Evolutionary conservation across 2,797 vertebrate species (phyloP), one percentile per base, ranked within the genome.

Genomic region (Enteromius unitaeniatus): DNA sequence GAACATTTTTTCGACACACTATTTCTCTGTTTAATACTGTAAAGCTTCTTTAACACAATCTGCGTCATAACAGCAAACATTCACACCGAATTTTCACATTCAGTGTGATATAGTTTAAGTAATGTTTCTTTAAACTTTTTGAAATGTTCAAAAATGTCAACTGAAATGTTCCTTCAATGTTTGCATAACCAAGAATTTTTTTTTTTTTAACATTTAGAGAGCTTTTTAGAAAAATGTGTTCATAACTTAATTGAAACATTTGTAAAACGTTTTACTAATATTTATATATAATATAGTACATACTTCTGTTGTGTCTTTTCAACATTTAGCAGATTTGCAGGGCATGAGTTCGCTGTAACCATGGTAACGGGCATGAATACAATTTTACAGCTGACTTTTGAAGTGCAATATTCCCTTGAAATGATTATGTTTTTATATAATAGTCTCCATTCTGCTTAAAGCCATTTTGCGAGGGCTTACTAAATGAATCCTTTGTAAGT

Each of bases 401-500:
- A 26, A 79, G n/a, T 7, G 21, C 58, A 62, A 28, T 15, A 69
- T 42, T 69, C 5, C 37, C 37, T 69, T 23, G 17, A 11, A 28
- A 28, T 49, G 69, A 76, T 58, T 40, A 14, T 28, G 3, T 17
- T 42, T 45, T 77, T 1, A 62, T 11, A 62, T 62, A 78, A 78
- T 64, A 7, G 3, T 58, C 15, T 31, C 34, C 14, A 26, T 72
- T 72, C 23, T 21, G 53, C 53, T 92, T 91, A 91, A 84, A 64
- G 86, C 88, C 88, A 88, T 93, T 92, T 93, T 89, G 88, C 89
- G 90, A 91, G 81, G 88, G 64, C 23, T 31, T 77, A 26, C 45
- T 58, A 21, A 73, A 49, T 75, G 3, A 65, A 49, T 75, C 28
- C 17, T 17, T 34, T 69, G 51, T 49, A 34, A 45, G 0, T 70